Conservation (phyloP, 1,140 invertebrate species). For the Arion vulgaris region DNA sequence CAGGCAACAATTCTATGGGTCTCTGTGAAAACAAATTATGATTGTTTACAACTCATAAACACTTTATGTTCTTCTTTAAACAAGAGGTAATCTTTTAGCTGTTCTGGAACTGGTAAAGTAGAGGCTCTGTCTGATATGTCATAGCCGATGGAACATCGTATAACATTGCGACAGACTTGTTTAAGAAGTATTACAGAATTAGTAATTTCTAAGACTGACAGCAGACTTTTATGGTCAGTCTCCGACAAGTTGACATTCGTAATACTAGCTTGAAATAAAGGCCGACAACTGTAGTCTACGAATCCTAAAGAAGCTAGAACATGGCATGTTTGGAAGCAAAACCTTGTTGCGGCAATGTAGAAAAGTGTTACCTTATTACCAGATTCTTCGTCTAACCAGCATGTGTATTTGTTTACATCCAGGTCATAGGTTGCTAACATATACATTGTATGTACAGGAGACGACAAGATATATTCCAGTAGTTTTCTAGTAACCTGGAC, state of each 20-base stretch:
- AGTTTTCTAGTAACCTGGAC: constrained; percentile 74
- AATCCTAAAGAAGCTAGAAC: constrained; percentile 64
- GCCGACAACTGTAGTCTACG: constrained; percentile 56
- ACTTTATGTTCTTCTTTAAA: constrained; percentile 9
- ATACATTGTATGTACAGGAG: constrained; percentile 62
- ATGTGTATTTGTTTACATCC: constrained; percentile 67
- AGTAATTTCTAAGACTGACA: constrained; percentile 55
- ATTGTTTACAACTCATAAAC: too few species aligned
- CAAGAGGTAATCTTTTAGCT: constrained; percentile 63
- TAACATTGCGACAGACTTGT: constrained; percentile 60
- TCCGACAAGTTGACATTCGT: constrained; percentile 49
- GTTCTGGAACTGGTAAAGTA: constrained; percentile 57
- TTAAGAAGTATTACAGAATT: constrained; percentile 59
- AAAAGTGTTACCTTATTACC: constrained; percentile 64
- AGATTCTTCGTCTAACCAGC: constrained; percentile 62
- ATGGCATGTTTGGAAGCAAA: constrained; percentile 65
- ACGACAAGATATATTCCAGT: constrained; percentile 64
- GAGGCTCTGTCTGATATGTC: constrained; percentile 57
- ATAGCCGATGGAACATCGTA: constrained; percentile 56
- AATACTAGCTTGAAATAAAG: constrained; percentile 53
- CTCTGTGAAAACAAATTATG: too few species aligned
- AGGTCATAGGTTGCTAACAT: constrained; percentile 62
- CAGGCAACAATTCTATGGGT: too few species aligned
- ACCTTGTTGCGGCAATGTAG: constrained; percentile 65
- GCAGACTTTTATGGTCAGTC: constrained; percentile 51